phyloP scores from a whole-genome alignment of 1,140 invertebrate genomes.

The Anastrepha obliqua region DNA sequence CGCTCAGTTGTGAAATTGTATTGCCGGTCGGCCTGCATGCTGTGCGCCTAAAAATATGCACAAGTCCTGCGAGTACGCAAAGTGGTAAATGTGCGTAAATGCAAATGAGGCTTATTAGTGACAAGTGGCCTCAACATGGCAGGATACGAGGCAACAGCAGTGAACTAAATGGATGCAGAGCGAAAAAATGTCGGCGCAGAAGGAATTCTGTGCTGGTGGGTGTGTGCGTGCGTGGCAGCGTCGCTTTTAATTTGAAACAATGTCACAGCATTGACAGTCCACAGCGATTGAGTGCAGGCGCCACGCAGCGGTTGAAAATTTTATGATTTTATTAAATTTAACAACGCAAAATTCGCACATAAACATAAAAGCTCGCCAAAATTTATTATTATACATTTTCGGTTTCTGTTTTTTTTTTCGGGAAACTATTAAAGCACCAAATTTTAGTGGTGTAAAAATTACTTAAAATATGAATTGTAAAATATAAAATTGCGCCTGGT shows the following conservation, averaged over 20 bases:
- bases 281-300: background rate
- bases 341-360: conserved; percentile 21
- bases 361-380: conserved; percentile 16
- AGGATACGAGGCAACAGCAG: background rate
- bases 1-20: conserved; percentile 35
- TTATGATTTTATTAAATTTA: conserved; percentile 49
- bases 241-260: conserved; percentile 8
- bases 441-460: background rate
- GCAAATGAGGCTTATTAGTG: conserved; percentile 73
- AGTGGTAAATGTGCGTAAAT: conserved; percentile 69
- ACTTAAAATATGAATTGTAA: too few species aligned
- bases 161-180: background rate
- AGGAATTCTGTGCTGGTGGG: background rate
- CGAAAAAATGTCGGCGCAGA: background rate
- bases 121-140: conserved; percentile 63
- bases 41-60: conserved; percentile 41
- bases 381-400: background rate
- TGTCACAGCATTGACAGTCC: background rate
- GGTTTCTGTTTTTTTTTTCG: background rate
- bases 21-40: background rate
- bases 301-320: conserved; percentile 28
- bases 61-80: background rate
- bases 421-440: background rate
- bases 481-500: too few species aligned
- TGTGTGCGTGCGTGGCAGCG: background rate